Evolutionary conservation across 2,113 vertebrate species (phyloP).

Genomic region (Hippolais icterina): DNA sequence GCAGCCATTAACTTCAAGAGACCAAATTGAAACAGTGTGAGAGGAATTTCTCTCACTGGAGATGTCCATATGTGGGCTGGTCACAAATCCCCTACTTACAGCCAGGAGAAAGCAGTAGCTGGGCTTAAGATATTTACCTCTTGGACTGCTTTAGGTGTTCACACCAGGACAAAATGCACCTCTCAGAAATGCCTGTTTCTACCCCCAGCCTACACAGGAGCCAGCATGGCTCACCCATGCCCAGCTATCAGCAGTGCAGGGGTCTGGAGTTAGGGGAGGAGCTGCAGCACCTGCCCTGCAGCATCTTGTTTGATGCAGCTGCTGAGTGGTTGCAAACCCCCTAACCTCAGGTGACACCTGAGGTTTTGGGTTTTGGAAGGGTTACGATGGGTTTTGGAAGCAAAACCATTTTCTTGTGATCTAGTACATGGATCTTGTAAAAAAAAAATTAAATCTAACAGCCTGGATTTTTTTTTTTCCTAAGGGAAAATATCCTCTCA

Average conservation of each 20-base stretch:
- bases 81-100: fast-evolving
- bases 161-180: not conserved
- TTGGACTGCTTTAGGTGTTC: not conserved
- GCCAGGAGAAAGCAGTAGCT: not conserved
- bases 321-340: not conserved
- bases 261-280: not conserved
- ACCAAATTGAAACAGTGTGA: not conserved
- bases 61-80: not conserved
- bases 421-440: not conserved
- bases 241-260: not conserved
- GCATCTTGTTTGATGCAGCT: not conserved
- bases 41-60: not conserved
- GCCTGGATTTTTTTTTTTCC: not conserved
- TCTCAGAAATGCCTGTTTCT: not conserved
- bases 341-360: not conserved
- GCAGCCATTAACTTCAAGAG: not conserved
- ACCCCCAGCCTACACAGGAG: not conserved
- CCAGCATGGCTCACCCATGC: fast-evolving
- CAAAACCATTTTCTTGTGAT: not conserved
- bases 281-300: not conserved
- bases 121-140: not conserved
- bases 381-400: not conserved
- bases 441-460: not conserved
- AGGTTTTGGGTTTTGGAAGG: too few species aligned
- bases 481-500: not conserved